A percentile compares a stretch with the other conserved stretches of the same genome.
Evolutionary conservation across 2,797 vertebrate genomes (phyloP).

Genomic region (Apogon hyalosoma): DNA sequence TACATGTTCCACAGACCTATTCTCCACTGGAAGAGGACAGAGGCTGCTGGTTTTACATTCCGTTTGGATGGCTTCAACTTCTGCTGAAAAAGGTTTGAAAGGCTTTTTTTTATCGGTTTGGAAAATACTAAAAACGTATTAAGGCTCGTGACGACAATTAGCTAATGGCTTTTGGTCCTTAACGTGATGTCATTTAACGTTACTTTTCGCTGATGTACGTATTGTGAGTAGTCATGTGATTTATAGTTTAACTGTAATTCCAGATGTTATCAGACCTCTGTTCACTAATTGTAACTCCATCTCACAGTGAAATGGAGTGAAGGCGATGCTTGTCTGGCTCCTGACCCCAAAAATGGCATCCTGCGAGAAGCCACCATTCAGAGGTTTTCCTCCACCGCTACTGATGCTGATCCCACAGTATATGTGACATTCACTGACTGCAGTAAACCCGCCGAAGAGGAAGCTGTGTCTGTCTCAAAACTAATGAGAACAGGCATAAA

Average conservation of each 20-base stretch:
- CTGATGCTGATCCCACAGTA: conserved; percentile 70
- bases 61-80: conserved; percentile 62
- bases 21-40: conserved; percentile 6
- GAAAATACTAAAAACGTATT: not conserved
- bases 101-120: not conserved
- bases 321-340: conserved; percentile 81
- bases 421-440: conserved; percentile 75
- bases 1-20: conserved; percentile 32
- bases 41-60: not conserved
- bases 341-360: conserved; percentile 75
- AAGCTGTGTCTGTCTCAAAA: conserved; percentile 78
- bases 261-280: not conserved
- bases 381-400: conserved; percentile 76
- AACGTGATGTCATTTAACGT: not conserved
- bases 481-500: conserved; percentile 66
- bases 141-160: not conserved
- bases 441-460: conserved; percentile 57
- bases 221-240: not conserved
- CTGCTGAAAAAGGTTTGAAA: conserved; percentile 53
- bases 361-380: conserved; percentile 82
- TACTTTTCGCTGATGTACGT: not conserved
- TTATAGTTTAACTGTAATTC: not conserved
- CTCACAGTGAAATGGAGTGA: conserved; percentile 69
- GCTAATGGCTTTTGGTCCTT: not conserved
- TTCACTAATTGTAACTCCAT: conserved; percentile 1